phyloP scores from a whole-genome alignment of 2,888 invertebrate species.

The Rhingia campestris region DNA sequence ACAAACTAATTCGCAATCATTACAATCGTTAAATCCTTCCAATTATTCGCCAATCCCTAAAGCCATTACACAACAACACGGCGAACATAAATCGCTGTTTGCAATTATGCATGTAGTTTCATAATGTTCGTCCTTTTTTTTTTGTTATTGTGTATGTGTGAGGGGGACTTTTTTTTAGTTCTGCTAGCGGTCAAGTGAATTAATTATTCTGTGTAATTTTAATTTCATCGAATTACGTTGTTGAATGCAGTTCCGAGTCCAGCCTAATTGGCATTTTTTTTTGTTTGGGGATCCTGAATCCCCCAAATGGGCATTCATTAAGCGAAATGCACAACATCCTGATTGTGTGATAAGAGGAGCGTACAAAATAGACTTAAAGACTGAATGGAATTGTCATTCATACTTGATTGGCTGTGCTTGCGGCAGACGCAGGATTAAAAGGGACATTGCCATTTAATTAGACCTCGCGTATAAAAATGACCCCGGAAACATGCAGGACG shows the following conservation, averaged over 20 bases:
- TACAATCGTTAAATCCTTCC: conserved; percentile 37
- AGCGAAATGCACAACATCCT: conserved; percentile 13
- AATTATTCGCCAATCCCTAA: conserved; percentile 5
- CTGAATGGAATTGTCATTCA: conserved; percentile 5
- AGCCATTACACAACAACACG: background rate
- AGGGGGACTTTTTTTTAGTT: background rate
- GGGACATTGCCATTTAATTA: conserved; percentile 3
- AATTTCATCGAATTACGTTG: conserved; percentile 51
- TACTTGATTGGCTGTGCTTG: conserved; percentile 13
- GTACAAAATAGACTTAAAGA: conserved; percentile 1
- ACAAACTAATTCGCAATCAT: conserved; percentile 18
- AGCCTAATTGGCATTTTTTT: conserved; percentile 40
- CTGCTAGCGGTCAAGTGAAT: conserved; percentile 33
- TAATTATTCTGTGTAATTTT: conserved; percentile 54
- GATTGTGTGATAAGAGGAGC: background rate
- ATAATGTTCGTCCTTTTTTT: background rate
- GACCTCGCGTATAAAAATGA: conserved; percentile 15
- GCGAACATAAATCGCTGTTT: conserved; percentile 11
- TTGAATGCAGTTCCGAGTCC: conserved; percentile 20
- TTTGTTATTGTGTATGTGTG: background rate
- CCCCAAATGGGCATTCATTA: conserved; percentile 23
- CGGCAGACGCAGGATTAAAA: background rate
- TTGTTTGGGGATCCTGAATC: background rate
- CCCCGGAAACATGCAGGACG: conserved; percentile 4
- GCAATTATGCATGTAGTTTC: background rate